Conservation (phyloP, 2,797 vertebrate genomes). For the Falco rusticolus region DNA sequence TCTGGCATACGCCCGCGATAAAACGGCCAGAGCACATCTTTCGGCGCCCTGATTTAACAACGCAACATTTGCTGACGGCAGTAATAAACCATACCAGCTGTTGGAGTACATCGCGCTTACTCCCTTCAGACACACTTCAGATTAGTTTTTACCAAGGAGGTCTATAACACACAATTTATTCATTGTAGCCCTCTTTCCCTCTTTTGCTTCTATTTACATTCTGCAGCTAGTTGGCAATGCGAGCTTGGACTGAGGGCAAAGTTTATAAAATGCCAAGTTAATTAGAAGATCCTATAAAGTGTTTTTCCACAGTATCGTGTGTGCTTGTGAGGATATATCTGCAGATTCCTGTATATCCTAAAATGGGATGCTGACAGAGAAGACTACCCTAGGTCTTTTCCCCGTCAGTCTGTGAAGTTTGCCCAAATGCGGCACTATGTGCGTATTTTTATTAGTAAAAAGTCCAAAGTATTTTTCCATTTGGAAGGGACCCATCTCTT, state of each 20-base stretch:
- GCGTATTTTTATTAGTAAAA: not conserved
- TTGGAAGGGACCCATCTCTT: not conserved
- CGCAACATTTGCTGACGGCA: not conserved
- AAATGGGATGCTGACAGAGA: not conserved
- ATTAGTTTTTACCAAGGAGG: not conserved
- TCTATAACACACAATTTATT: not conserved
- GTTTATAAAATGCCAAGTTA: not conserved
- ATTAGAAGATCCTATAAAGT: not conserved
- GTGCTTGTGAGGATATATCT: not conserved
- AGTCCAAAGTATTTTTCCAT: conserved; percentile 32
- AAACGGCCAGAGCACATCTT: not conserved
- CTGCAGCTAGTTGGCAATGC: not conserved
- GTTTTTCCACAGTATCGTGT: not conserved
- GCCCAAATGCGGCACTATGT: not conserved
- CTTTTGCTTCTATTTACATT: not conserved
- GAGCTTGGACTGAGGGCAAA: not conserved
- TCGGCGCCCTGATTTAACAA: not conserved
- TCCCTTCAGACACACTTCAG: not conserved
- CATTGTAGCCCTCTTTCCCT: not conserved
- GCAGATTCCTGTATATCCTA: not conserved
- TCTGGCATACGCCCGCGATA: not conserved
- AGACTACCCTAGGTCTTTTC: not conserved
- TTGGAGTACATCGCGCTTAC: not conserved
- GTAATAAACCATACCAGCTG: not conserved
- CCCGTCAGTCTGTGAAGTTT: not conserved